Conservation (phyloP, 2,113 vertebrate genomes). For the Laticauda colubrina region DNA sequence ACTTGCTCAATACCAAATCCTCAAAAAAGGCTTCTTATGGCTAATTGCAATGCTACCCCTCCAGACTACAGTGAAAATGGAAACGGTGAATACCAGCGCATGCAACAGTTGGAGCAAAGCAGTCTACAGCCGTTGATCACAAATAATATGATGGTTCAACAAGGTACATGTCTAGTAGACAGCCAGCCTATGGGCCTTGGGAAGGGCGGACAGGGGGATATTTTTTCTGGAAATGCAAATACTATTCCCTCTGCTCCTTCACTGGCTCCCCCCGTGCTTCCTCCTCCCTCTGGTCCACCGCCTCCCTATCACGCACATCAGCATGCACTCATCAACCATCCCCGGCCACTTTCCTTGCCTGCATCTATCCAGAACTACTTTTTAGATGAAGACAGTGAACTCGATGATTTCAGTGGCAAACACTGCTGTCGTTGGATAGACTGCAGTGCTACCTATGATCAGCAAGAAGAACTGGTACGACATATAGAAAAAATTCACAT, state of each 20-base stretch:
- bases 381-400: slow-evolving; percentile 81
- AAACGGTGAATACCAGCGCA: slow-evolving; percentile 63
- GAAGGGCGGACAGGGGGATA: slow-evolving; percentile 64
- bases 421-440: slow-evolving; percentile 86
- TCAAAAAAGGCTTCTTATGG: slow-evolving; percentile 63
- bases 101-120: slow-evolving; percentile 81
- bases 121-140: slow-evolving; percentile 67
- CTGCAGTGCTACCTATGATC: slow-evolving; percentile 82
- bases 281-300: slow-evolving; percentile 78
- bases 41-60: slow-evolving; percentile 54
- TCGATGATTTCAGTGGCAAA: slow-evolving; percentile 71
- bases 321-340: slow-evolving; percentile 53
- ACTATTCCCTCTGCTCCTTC: slow-evolving; percentile 55
- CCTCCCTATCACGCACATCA: slow-evolving; percentile 85
- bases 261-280: slow-evolving; percentile 67
- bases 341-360: slow-evolving; percentile 42
- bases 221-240: slow-evolving; percentile 52
- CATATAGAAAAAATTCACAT: slow-evolving; percentile 94
- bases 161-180: slow-evolving; percentile 59
- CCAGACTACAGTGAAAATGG: slow-evolving; percentile 51
- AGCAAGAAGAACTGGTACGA: slow-evolving; percentile 88
- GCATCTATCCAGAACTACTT: slow-evolving; percentile 61
- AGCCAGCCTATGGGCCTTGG: slow-evolving; percentile 47
- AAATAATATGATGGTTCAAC: slow-evolving; percentile 86
- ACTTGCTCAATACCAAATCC: slow-evolving; percentile 53